Conservation (phyloP, 2,113 vertebrate genomes). For the Silurus glanis region DNA sequence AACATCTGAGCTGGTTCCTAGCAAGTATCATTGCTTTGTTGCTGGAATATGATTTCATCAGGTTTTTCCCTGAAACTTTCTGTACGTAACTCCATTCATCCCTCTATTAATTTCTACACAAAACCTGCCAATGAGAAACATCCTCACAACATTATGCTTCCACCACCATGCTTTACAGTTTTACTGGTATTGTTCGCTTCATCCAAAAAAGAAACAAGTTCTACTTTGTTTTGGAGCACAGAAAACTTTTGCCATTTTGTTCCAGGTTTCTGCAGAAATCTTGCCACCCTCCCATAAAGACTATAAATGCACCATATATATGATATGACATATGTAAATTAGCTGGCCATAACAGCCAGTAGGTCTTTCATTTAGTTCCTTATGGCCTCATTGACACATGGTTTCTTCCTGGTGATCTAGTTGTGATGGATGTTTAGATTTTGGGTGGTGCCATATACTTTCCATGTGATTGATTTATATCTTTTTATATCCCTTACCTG, state of each 20-base stretch:
- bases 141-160: not conserved
- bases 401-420: too few relatives aligned
- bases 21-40: not conserved
- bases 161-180: not conserved
- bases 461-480: too few relatives aligned
- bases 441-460: too few relatives aligned
- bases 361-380: not conserved
- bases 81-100: not conserved
- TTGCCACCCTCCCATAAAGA: not conserved
- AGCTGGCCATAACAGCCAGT: not conserved
- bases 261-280: not conserved
- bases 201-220: not conserved
- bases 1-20: not conserved
- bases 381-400: too few relatives aligned
- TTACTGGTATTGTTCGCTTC: not conserved
- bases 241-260: not conserved
- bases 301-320: not conserved
- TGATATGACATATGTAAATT: not conserved
- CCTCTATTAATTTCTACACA: not conserved
- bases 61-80: not conserved
- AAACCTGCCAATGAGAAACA: not conserved
- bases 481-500: not conserved
- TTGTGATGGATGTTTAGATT: too few relatives aligned
- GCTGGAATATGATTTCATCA: not conserved
- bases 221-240: not conserved